Evolutionary conservation across 2,888 invertebrate species (phyloP), one percentile per base, ranked within the genome.

Genomic region (Cataglyphis cursor): DNA sequence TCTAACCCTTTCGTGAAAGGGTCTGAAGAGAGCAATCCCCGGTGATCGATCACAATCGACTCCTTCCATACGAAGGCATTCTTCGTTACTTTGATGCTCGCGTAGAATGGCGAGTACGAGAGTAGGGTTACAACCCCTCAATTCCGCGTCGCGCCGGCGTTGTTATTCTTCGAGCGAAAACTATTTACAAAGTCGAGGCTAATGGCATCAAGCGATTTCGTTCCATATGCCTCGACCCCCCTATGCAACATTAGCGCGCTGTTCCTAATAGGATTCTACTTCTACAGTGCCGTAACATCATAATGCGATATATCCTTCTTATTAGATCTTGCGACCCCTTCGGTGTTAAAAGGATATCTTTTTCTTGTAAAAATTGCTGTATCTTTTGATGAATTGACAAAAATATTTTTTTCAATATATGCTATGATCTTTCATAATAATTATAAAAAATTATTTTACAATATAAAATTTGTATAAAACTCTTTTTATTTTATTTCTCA

Each of bases 181-280:
- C 94, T 95, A 94, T 95, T 95, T 95, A 94, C 95, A 94, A 94
- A 94, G 93, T 93, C 93, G 93, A 90, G 89, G 89, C 93, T 94
- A 94, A 94, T 94, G 92, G 94, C 92, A 93, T 94, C 93, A 93
- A 94, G 92, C 93, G 94, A 94, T 94, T 94, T 94, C 86, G 89
- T 84, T 92, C 92, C 92, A 91, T 92, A 93, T 92, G 91, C 88
- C 89, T 80, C 81, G 70, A 82, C 85, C 48, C 87, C 85, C 88
- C 75, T 82, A 24, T 62, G 24, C 82, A 44, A 85, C 85, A 92
- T 91, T 91, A 91, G 90, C 85, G 85, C 89, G 87, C 84, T 83
- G 81, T 87, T 91, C 82, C 89, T 91, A 90, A 92, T 84, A 87
- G 87, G 89, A 90, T 91, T 57, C 21, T 31, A 54, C 31, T 65